Evolutionary conservation across 2,888 invertebrate genomes (phyloP), one percentile per base, ranked within the genome.

Genomic region (Rhodophaea formosa): DNA sequence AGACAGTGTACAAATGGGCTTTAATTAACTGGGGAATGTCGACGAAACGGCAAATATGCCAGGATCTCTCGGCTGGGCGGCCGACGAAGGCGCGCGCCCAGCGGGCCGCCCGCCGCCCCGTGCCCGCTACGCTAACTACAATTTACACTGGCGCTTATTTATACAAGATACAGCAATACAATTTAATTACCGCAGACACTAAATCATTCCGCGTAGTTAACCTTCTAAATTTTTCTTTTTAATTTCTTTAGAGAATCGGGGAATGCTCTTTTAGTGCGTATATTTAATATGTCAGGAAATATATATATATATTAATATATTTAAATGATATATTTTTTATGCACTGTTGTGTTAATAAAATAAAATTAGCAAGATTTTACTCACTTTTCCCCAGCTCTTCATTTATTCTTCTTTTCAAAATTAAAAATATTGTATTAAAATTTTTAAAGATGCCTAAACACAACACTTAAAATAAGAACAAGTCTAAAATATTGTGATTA

Each of bases 11-110:
- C 84, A 88, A 88, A 87, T 87, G 86, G 86, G 80, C 82, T 88
- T 88, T 87, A 89, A 89, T 89, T 89, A 89, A 88, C 86, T 86
- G 78, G 79, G 84, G 86, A 88, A 88, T 88, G 86, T 80, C 79
- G 82, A 79, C 75, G 76, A 83, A 84, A 82, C 79, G 84, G 85
- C 82, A 86, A 86, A 82, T 86, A 87, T 86, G 84, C 82, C 73
- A 67, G 75, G 80, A 82, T 79, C 80, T 80, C 71, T 65, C 70
- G 74, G 68, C 71, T 80, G 80, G 71, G 64, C 70, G 73, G 69
- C 68, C 71, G 66, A 71, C 68, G 61, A 59, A 61, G 58, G 61
- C 71, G 68, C 71, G 68, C 70, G 61, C 60, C 23, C 23, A 23
- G 23, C 23, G 3, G 5, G 5, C 2, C 59, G 64, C 64, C 63